These are phyloP conservation scores for Sparus aurata DNA, from an alignment of 2,797 vertebrate genomes.

Conservation along the genomic window DNA sequence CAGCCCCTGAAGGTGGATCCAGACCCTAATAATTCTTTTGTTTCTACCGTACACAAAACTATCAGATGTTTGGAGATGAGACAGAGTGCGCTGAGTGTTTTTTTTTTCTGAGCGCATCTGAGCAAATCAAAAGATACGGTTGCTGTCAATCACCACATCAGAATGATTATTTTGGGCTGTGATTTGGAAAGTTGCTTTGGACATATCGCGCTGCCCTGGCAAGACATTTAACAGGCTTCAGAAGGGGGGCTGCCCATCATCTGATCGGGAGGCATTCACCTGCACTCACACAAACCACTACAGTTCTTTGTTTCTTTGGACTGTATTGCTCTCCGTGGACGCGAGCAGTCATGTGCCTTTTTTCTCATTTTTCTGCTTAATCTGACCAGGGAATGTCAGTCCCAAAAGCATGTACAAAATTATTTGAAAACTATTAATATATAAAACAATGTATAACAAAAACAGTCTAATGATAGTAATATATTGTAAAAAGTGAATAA, in stretches of 20 bases:
- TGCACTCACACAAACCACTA: constrained; percentile 59
- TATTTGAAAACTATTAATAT: constrained; percentile 84
- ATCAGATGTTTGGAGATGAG: constrained; percentile 37
- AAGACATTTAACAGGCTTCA: constrained; percentile 65
- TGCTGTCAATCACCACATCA: constrained; percentile 68
- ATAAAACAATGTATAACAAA: constrained; percentile 82
- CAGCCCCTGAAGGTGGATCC: constrained; percentile 33
- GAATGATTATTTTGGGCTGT: constrained; percentile 70
- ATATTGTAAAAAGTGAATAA: constrained; percentile 83
- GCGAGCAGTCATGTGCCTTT: constrained; percentile 95
- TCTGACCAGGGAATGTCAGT: constrained; percentile 85
- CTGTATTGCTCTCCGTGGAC: constrained; percentile 84
- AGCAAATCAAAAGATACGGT: constrained; percentile 65
- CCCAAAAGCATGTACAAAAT: constrained; percentile 90
- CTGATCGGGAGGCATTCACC: constrained; percentile 52
- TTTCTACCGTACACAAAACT: constrained; percentile 64
- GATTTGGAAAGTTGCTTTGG: constrained; percentile 74
- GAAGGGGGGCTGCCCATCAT: constrained; percentile 49
- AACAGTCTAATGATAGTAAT: constrained; percentile 83
- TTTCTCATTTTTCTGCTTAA: constrained; percentile 83
- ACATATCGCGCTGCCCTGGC: constrained; percentile 62
- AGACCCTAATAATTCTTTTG: constrained; percentile 39
- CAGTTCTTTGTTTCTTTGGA: constrained; percentile 83
- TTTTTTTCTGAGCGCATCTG: constrained; percentile 37
- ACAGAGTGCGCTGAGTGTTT: constrained; percentile 1